These are phyloP conservation scores for Laothoe populi DNA, from an alignment of 2,888 invertebrate species.

Conservation along the genomic window DNA sequence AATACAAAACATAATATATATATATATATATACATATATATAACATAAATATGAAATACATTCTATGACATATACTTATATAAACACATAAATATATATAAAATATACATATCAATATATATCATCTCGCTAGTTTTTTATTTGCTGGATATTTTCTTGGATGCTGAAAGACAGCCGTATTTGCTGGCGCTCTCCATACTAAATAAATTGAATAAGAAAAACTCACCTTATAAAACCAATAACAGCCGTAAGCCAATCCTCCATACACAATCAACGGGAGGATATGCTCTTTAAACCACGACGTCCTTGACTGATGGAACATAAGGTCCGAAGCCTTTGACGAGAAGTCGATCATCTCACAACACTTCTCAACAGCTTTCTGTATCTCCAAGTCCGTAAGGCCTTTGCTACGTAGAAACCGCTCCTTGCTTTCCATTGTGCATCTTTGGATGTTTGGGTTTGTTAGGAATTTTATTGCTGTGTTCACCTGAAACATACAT, in stretches of 20 bases:
- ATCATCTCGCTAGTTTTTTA: no score
- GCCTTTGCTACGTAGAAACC: conserved; percentile 91
- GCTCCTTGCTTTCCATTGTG: conserved; percentile 90
- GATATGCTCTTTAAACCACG: conserved; percentile 87
- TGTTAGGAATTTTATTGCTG: conserved; percentile 93
- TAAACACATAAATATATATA: no score
- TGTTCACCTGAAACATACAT: conserved; percentile 87
- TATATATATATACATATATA: no score
- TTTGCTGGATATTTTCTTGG: no score
- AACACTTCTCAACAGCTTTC: conserved; percentile 89
- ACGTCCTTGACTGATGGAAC: conserved; percentile 66
- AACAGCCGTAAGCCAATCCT: conserved; percentile 90
- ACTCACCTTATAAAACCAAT: conserved; percentile 92
- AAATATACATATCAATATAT: no score
- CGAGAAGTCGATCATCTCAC: conserved; percentile 69
- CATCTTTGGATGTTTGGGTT: conserved; percentile 93
- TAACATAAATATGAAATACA: no score
- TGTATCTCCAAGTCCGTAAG: conserved; percentile 90
- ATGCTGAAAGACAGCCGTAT: no score
- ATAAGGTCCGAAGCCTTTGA: conserved; percentile 72
- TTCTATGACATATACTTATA: no score
- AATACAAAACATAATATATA: no score
- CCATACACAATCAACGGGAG: conserved; percentile 90
- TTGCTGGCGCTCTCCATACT: no score
- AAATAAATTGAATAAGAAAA: neutral